Evolutionary conservation across 2,888 invertebrate species (phyloP), one percentile per base, ranked within the genome.

Genomic region (Lasiommata megera): DNA sequence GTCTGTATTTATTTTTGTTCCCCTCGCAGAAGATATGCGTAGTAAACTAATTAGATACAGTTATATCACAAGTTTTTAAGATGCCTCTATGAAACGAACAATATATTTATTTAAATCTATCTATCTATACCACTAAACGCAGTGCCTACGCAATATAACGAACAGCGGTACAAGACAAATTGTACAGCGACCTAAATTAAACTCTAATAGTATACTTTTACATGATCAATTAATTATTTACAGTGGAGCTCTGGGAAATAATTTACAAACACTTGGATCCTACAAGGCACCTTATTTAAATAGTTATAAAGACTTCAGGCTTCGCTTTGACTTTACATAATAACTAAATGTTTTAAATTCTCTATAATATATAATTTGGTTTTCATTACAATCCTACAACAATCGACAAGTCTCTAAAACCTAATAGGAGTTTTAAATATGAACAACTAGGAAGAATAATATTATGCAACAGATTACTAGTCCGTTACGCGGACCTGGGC

Each of bases 331-430:
- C 88, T 88, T 87, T 88, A 88, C 82, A 89, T 78, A 83, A 84
- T 84, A 86, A 85, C 84, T 88, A 87, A 86, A 84, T 80, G 79
- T 84, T 84, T 79, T 88, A 85, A 84, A 86, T 87, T 86, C 84
- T 88, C 87, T 89, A 89, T 84, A 85, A 88, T 88, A 88, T 89
- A 88, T 87, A 88, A 88, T 90, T 90, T 90, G 89, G 90, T 88
- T 84, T 88, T 85, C 83, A 85, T 86, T 88, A 88, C 79, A 87
- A 84, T 82, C 81, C 85, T 89, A 90, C 82, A 88, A 87, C 85
- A 89, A 86, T 83, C 79, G 84, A 84, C 81, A 83, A 78, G 79
- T 82, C 80, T 77, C 85, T 89, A 88, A 82, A 76, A 88, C 79
- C 88, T 88, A 88, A 85, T 88, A 89, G 88, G 88, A 88, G 81